These are phyloP conservation scores for Trissolcus basalis DNA, from an alignment of 1,140 invertebrate genomes.

Conservation along the genomic window DNA sequence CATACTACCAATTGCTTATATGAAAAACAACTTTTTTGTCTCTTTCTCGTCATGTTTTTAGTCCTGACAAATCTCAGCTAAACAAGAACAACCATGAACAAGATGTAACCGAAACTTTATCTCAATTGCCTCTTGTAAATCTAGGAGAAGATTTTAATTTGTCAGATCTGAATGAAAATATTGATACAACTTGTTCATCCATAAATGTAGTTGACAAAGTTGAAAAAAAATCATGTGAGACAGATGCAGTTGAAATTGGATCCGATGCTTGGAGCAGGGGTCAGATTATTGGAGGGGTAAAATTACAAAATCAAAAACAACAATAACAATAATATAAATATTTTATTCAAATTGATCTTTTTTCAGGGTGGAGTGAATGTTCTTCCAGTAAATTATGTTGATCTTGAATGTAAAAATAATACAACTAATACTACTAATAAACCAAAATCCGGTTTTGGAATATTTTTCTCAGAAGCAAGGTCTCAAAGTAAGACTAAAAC, in stretches of 20 bases:
- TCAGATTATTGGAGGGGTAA: slow-evolving; percentile 60
- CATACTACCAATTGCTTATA: not conserved
- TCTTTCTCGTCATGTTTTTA: not conserved
- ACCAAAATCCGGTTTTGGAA: slow-evolving; percentile 25
- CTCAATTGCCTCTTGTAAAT: slow-evolving; percentile 69
- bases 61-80: slow-evolving; percentile 3
- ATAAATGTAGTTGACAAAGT: too few species aligned
- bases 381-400: slow-evolving; percentile 15
- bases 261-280: slow-evolving; percentile 73
- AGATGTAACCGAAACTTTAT: slow-evolving; percentile 54
- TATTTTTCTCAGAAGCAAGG: slow-evolving; percentile 28
- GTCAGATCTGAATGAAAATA: slow-evolving; percentile 35
- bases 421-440: not conserved
- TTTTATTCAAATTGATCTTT: too few species aligned
- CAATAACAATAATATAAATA: slow-evolving; percentile 10
- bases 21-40: not conserved
- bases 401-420: not conserved
- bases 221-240: slow-evolving; percentile 3
- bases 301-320: slow-evolving; percentile 1
- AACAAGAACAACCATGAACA: not conserved
- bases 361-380: slow-evolving; percentile 32
- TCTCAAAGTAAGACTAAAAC: slow-evolving; percentile 6
- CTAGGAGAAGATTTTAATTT: slow-evolving; percentile 68
- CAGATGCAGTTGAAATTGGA: slow-evolving; percentile 22
- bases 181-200: not conserved